Percentiles rank a stretch among this genome's conserved stretches.
phyloP scores from a whole-genome alignment of 1,140 invertebrate species.

The Solen grandis region DNA sequence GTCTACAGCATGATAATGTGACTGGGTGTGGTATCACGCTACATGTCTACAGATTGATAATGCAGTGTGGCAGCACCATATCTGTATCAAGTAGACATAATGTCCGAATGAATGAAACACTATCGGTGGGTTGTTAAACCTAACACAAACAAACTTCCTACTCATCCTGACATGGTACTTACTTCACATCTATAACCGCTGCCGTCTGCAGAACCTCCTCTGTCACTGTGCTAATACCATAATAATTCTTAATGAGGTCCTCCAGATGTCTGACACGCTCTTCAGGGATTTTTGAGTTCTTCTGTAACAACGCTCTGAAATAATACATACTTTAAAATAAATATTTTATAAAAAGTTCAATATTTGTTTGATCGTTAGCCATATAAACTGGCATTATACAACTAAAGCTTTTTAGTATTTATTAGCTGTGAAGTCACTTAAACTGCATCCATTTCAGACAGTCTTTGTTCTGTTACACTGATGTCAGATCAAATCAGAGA shows the following conservation, averaged over 20 bases:
- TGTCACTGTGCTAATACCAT: conserved; percentile 32
- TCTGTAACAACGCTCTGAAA: conserved; percentile 34
- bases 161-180: too few species aligned
- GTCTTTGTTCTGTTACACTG: neutral
- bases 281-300: conserved; percentile 28
- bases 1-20: too few species aligned
- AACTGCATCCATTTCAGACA: neutral
- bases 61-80: too few species aligned
- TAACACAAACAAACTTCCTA: too few species aligned
- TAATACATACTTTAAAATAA: neutral
- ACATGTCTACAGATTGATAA: too few species aligned
- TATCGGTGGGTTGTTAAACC: too few species aligned
- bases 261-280: conserved; percentile 28
- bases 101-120: too few species aligned
- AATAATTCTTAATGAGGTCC: conserved; percentile 29
- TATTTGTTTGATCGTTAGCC: neutral
- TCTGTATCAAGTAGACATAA: too few species aligned
- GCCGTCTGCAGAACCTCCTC: conserved; percentile 31
- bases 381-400: neutral
- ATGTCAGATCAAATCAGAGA: neutral
- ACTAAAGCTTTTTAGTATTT: neutral
- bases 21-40: too few species aligned
- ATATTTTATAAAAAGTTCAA: neutral
- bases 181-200: conserved; percentile 31
- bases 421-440: neutral